phyloP scores from a whole-genome alignment of 2,797 vertebrate genomes.

The Pipistrellus pipistrellus region DNA sequence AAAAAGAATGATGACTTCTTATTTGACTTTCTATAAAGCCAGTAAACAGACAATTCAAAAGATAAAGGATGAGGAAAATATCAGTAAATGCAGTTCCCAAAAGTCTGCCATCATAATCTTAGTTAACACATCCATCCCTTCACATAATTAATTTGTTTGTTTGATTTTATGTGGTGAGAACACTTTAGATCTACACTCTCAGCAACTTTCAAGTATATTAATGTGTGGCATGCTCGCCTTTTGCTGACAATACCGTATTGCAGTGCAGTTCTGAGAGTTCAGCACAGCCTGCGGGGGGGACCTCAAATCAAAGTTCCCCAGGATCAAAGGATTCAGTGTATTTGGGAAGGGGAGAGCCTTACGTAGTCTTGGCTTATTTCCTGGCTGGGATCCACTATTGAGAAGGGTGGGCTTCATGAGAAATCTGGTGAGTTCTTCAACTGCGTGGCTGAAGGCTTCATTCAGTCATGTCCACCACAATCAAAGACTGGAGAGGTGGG shows the following conservation, averaged over 20 bases:
- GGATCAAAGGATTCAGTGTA: background rate
- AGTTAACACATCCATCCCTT: background rate
- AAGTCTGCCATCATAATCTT: background rate
- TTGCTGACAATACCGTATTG: background rate
- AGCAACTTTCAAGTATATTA: background rate
- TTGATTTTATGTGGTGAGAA: background rate
- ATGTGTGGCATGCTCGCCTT: background rate
- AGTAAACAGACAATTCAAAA: background rate
- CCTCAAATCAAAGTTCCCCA: background rate
- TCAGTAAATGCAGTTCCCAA: background rate
- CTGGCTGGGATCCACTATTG: background rate
- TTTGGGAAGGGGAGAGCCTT: background rate
- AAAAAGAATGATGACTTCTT: background rate
- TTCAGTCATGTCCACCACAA: fast-evolving
- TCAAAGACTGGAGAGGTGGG: background rate
- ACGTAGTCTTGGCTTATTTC: background rate
- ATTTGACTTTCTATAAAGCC: background rate
- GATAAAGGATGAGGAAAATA: background rate
- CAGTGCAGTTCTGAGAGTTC: background rate
- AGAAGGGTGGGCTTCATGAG: background rate
- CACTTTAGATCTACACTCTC: background rate
- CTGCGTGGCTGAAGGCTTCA: fast-evolving
- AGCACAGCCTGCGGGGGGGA: background rate
- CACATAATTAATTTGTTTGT: background rate
- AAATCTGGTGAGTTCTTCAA: background rate